Evolutionary conservation across 2,888 invertebrate species (phyloP), one percentile per base, ranked within the genome.

Genomic region (Lasioglossum lativentre): DNA sequence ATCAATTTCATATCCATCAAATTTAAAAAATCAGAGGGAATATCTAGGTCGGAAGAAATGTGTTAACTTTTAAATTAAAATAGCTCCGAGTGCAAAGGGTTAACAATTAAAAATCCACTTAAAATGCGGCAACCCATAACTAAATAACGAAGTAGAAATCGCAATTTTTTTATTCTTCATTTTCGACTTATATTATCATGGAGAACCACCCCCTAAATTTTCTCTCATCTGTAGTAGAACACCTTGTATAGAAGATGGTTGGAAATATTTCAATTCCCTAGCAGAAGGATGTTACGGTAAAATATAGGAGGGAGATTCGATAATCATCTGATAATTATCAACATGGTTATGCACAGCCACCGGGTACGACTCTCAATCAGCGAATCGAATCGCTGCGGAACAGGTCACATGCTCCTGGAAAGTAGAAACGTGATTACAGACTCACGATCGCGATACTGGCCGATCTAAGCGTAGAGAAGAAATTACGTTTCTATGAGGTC

Each of bases 301-400:
- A 52, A 52, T n/a, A n/a, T n/a, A n/a, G 1, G 12, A n/a, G 10
- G n/a, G 12, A n/a, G 56, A 12, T 56, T 56, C 56, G 56, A 56
- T 56, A 56, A n/a, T 12, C 12, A 91, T 90, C 85, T 82, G 85
- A 89, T 91, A 86, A 86, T 88, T 86, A 88, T 90, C 90, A 90
- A 83, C 88, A 81, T 85, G 83, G 80, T 87, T 85, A 87, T 88
- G 90, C 87, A 88, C 80, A 85, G 81, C 75, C 78, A 76, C 59
- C 82, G 75, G 72, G 75, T 72, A 71, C 45, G 59, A 27, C 56
- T 23, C 19, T 38, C 76, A 81, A 78, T 90, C 86, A 89, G 88
- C 88, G 86, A 86, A 88, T 88, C 90, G 86, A 84, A 90, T 87
- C 63, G 63, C 63, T 16, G 27, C 16, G 14, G 27, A 56, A 56